phyloP scores from a whole-genome alignment of 2,888 invertebrate genomes.

The Dyspetes luteomarginatus region DNA sequence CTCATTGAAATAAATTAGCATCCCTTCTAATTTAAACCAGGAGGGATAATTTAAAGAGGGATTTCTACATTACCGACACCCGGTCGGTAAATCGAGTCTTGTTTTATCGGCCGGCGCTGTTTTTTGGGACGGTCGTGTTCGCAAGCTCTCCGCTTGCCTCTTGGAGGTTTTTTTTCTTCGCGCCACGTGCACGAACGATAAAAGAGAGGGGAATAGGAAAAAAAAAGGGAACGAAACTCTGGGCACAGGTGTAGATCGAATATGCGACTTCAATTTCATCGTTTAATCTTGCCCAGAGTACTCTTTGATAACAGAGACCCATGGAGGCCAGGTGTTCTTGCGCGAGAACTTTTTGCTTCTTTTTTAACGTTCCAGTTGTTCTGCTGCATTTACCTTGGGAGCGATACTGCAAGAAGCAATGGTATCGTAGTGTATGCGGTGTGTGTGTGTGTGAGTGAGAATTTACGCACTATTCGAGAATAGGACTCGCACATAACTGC shows the following conservation, averaged over 20 bases:
- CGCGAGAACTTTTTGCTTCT: slow-evolving; percentile 10
- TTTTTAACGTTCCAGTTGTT: not conserved
- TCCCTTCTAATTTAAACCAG: too few relatives aligned
- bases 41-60: not conserved
- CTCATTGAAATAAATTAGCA: too few relatives aligned
- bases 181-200: slow-evolving; percentile 41
- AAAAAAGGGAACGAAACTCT: slow-evolving; percentile 9
- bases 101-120: not conserved
- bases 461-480: slow-evolving; percentile 33
- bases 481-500: slow-evolving; percentile 8
- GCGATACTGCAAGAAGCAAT: not conserved
- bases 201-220: not conserved
- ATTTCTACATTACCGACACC: slow-evolving; percentile 10
- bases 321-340: slow-evolving; percentile 22
- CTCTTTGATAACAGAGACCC: slow-evolving; percentile 41
- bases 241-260: slow-evolving; percentile 50
- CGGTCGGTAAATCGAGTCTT: not conserved
- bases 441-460: too few relatives aligned
- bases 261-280: slow-evolving; percentile 51
- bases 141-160: not conserved
- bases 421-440: too few relatives aligned
- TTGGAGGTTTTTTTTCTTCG: slow-evolving; percentile 2
- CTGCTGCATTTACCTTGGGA: not conserved
- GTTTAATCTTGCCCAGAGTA: slow-evolving; percentile 24
- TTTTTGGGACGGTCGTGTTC: not conserved